Evolutionary conservation across 2,888 invertebrate species (phyloP).

Genomic region (Metacarcinus magister): DNA sequence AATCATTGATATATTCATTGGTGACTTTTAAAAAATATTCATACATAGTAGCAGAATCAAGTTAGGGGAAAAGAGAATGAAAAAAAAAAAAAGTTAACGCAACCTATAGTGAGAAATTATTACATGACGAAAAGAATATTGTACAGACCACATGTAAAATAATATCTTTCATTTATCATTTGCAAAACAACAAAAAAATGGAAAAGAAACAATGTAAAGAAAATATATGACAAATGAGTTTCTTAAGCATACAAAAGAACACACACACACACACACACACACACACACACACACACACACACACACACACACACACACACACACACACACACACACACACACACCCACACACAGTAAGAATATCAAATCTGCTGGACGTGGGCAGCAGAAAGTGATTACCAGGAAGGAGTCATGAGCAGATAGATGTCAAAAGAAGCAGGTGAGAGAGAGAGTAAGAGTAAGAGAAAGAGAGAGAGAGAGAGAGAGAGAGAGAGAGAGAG

Average conservation of each 20-base stretch:
- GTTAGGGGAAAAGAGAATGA: too few species aligned
- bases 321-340: background rate
- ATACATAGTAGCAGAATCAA: too few species aligned
- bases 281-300: too few species aligned
- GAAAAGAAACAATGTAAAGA: background rate
- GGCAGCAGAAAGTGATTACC: background rate
- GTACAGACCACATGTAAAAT: background rate
- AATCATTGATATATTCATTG: too few species aligned
- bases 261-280: too few species aligned
- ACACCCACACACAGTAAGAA: too few species aligned
- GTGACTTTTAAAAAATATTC: too few species aligned
- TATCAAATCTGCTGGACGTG: background rate
- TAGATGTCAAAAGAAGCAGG: background rate
- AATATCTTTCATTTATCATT: background rate
- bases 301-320: background rate
- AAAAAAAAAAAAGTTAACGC: too few species aligned
- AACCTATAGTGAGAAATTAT: too few species aligned
- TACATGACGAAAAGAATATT: too few species aligned
- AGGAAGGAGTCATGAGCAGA: background rate
- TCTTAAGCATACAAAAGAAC: too few species aligned
- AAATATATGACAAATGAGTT: background rate
- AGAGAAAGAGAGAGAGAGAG: background rate
- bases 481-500: constrained; percentile 19
- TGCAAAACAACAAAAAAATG: background rate
- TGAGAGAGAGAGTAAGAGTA: background rate